phyloP scores from a whole-genome alignment of 2,797 vertebrate species.

The Enteromius anoplus region DNA sequence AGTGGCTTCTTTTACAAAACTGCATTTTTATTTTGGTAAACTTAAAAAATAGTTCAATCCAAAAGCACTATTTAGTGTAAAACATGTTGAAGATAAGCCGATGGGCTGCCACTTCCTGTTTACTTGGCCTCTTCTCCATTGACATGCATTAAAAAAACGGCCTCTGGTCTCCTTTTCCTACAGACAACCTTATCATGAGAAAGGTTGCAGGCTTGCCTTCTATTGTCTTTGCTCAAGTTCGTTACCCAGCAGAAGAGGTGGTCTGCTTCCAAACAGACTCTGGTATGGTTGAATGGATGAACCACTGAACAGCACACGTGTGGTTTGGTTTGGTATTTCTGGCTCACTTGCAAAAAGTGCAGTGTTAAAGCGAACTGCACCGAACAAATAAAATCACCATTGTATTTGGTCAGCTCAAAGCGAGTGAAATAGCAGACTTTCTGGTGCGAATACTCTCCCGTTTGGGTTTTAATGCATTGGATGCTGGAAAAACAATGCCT shows the following conservation, averaged over 20 bases:
- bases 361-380: not conserved
- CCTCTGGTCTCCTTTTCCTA: not conserved
- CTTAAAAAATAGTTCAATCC: not conserved
- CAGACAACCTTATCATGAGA: not conserved
- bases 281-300: not conserved
- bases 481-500: conserved; percentile 50
- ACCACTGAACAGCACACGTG: not conserved
- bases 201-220: not conserved
- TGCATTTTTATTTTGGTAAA: not conserved
- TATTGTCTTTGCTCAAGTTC: not conserved
- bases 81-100: not conserved
- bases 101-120: not conserved
- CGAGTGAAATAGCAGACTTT: not conserved
- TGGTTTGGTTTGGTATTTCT: not conserved
- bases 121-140: not conserved
- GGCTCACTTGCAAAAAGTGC: not conserved
- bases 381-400: not conserved
- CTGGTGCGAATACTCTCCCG: not conserved
- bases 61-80: not conserved
- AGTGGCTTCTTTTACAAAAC: not conserved
- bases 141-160: not conserved
- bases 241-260: not conserved
- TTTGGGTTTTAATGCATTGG: not conserved
- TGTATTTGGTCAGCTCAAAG: not conserved
- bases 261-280: not conserved